Conservation (phyloP, 1,140 invertebrate genomes). For the Helicoverpa zea region DNA sequence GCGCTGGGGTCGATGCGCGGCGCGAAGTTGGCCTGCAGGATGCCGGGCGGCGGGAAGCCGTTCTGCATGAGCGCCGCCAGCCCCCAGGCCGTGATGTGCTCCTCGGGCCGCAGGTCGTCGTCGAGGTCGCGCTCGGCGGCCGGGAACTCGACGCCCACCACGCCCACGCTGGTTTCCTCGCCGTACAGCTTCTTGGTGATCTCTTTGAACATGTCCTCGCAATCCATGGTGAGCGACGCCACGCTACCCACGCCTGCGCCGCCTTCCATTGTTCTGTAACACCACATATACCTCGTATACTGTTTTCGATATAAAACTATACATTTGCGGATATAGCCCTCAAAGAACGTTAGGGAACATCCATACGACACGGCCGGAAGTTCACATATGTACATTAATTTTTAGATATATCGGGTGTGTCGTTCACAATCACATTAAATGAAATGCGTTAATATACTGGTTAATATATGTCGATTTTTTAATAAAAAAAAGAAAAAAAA, state of each 20-base stretch:
- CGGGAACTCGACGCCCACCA: slow-evolving; percentile 83
- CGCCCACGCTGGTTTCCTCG: slow-evolving; percentile 89
- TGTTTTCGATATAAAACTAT: background rate
- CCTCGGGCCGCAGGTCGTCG: slow-evolving; percentile 88
- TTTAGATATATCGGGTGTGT: too few relatives aligned
- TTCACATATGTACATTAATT: too few relatives aligned
- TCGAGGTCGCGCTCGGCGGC: slow-evolving; percentile 81
- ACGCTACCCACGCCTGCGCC: slow-evolving; percentile 74
- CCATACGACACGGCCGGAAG: too few relatives aligned
- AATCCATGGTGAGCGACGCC: slow-evolving; percentile 83
- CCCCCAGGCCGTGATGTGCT: slow-evolving; percentile 90
- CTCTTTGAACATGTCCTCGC: slow-evolving; percentile 91
- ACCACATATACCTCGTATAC: background rate
- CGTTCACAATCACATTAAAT: too few relatives aligned
- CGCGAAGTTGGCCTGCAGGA: slow-evolving; percentile 86
- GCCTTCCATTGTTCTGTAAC: slow-evolving; percentile 64
- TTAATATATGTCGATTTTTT: too few relatives aligned
- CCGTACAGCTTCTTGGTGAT: slow-evolving; percentile 96
- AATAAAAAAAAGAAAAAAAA: too few relatives aligned
- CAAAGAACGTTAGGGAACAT: too few relatives aligned
- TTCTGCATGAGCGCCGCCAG: slow-evolving; percentile 91
- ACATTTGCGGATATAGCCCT: too few relatives aligned
- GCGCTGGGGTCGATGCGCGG: slow-evolving; percentile 83
- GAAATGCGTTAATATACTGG: too few relatives aligned
- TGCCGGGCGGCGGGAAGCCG: slow-evolving; percentile 89